Evolutionary conservation across 1,140 invertebrate species (phyloP).

Genomic region (Psilanteris sp.): DNA sequence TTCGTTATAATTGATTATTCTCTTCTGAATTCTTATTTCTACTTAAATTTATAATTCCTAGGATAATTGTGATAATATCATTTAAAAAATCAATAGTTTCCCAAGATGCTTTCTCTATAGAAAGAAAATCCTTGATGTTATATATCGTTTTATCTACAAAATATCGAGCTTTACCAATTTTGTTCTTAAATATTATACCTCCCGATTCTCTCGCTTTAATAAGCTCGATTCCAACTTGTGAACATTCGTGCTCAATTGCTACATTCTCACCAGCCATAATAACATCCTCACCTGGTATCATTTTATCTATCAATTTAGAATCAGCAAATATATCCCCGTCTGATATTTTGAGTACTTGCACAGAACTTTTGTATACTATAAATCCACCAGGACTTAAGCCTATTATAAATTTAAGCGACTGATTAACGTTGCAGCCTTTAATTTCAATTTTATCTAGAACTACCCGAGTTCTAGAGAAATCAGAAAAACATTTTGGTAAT

Average conservation of each 20-base stretch:
- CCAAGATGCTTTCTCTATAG: too few relatives aligned
- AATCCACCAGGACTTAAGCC: background rate
- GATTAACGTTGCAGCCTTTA: background rate
- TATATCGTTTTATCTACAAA: too few relatives aligned
- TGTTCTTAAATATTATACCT: too few relatives aligned
- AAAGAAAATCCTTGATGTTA: too few relatives aligned
- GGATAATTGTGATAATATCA: too few relatives aligned
- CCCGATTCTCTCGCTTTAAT: constrained; percentile 2
- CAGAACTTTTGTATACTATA: background rate
- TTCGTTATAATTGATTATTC: too few relatives aligned
- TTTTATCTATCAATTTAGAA: background rate
- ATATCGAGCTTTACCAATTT: too few relatives aligned
- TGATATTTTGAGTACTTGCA: background rate
- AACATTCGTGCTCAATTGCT: constrained; percentile 16
- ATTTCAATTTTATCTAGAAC: background rate
- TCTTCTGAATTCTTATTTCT: too few relatives aligned
- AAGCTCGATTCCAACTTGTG: constrained; percentile 8
- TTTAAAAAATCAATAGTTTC: too few relatives aligned
- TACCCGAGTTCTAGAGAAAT: background rate
- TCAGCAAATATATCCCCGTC: constrained; percentile 14
- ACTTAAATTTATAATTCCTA: too few relatives aligned
- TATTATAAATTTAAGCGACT: background rate
- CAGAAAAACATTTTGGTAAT: background rate
- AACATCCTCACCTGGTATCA: background rate
- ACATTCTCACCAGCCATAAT: background rate